Conservation (phyloP, 2,113 vertebrate species). For the Tragelaphus scriptus region DNA sequence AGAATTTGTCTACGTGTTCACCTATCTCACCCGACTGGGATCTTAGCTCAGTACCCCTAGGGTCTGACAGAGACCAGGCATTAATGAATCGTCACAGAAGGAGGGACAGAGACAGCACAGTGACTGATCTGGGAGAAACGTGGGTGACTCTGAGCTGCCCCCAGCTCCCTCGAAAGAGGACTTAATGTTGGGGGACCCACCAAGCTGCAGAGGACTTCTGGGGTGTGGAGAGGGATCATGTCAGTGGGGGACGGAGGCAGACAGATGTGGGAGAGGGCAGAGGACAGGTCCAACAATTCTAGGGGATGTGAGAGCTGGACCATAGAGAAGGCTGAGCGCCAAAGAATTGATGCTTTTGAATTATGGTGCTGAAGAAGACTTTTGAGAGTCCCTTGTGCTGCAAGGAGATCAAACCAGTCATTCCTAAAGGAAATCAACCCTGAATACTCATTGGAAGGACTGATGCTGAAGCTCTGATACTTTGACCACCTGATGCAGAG, state of each 20-base stretch:
- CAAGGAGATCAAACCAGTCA: background rate
- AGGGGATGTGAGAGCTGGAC: background rate
- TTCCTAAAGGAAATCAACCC: background rate
- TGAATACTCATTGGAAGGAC: background rate
- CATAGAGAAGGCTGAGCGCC: fast-evolving
- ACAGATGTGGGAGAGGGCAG: background rate
- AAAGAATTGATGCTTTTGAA: background rate
- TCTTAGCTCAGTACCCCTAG: background rate
- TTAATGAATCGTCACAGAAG: background rate
- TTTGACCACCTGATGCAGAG: background rate
- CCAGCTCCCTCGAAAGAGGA: background rate
- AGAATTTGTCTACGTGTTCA: background rate
- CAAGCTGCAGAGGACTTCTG: background rate
- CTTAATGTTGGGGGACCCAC: background rate
- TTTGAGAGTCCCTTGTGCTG: background rate
- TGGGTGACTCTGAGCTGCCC: background rate
- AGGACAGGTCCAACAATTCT: background rate
- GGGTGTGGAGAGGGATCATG: background rate
- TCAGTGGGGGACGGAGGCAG: too few species aligned
- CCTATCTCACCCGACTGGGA: background rate
- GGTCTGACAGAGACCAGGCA: too few species aligned
- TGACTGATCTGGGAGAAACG: background rate
- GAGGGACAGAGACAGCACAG: background rate
- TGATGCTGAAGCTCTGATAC: background rate
- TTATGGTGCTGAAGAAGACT: background rate